These are phyloP conservation scores for Augochlora pura DNA, from an alignment of 1,140 invertebrate species.

Conservation along the genomic window DNA sequence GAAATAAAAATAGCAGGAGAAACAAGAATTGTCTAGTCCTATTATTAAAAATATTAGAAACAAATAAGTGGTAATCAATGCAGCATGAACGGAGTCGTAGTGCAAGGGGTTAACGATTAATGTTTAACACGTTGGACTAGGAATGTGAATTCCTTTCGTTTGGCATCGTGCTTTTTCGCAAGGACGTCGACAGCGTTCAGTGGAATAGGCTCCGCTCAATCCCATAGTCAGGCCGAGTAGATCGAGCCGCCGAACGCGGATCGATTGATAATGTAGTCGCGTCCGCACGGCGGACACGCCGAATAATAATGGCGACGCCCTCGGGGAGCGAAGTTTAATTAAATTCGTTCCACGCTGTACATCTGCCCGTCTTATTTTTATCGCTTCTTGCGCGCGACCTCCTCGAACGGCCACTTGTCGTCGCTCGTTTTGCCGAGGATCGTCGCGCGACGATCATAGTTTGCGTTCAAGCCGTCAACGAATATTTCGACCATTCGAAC, in stretches of 20 bases:
- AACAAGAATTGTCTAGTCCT: too few relatives aligned
- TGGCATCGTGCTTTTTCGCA: too few relatives aligned
- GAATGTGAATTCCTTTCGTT: too few relatives aligned
- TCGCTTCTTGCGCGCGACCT: conserved; percentile 37
- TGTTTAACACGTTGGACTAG: too few relatives aligned
- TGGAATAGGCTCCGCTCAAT: too few relatives aligned
- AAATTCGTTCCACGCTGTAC: conserved; percentile 34
- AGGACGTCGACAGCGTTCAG: too few relatives aligned
- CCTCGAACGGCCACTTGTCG: conserved; percentile 26
- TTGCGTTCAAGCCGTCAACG: conserved; percentile 53
- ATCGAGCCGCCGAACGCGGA: not conserved
- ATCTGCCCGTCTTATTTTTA: conserved; percentile 49
- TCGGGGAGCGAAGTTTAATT: conserved; percentile 27
- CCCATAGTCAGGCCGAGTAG: too few relatives aligned
- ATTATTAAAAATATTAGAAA: too few relatives aligned
- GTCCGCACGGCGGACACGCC: not conserved
- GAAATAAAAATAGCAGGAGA: too few relatives aligned
- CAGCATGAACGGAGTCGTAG: too few relatives aligned
- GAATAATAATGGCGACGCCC: not conserved
- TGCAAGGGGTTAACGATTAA: too few relatives aligned
- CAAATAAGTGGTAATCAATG: too few relatives aligned
- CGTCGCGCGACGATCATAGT: conserved; percentile 47
- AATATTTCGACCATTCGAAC: conserved; percentile 32
- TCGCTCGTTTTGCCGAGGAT: conserved; percentile 51
- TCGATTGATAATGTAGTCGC: not conserved